Evolutionary conservation across 1,140 invertebrate species (phyloP), one percentile per base, ranked within the genome.

Genomic region (Calliopsis andreniformis): DNA sequence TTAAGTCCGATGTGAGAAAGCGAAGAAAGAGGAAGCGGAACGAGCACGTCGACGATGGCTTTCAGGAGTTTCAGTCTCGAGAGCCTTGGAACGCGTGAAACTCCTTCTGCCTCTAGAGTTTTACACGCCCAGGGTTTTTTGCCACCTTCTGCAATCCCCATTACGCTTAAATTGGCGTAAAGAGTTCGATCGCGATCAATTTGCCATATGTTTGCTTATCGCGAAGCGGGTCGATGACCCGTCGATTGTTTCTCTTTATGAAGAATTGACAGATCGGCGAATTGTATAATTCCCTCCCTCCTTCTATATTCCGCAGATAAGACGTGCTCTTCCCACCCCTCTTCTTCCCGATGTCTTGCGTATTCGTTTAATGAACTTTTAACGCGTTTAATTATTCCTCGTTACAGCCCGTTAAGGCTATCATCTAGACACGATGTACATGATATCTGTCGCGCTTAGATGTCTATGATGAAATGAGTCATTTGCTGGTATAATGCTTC

Each of bases 331-430:
- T 42, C 20, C 30, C 14, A 61, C 25, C 18, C n/a, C 18, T 25
- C 42, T 10, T 1, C 3, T 14, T 69, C 6, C 23, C 16, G 28
- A 10, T n/a, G 25, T 12, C 20, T 28, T 6, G 53, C 56, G 18
- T 58, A 30, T 28, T 7, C 30, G 58, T 64, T 64, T 66, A 45
- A 56, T 51, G 58, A 62, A 42, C 66, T 73, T 62, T 51, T 75
- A 25, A 35, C 28, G 8, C 30, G 25, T n/a, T 43, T 45, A 66
- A 64, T 64, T 64, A 53, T 25, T 23, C 16, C 70, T 63, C 25
- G 4, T 72, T 30, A 20, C 23, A 28, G 43, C 30, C 42, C n/a
- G 58, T 62, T 51, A 32, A 47, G 56, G 56, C 20, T 51, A 35
- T 73, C 47, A 35, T 63, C 8, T 18, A 35, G n/a, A n/a, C n/a